Percentiles rank a stretch among this genome's conserved stretches.
phyloP scores from a whole-genome alignment of 2,888 invertebrate species.

The Drosophila borborema region DNA sequence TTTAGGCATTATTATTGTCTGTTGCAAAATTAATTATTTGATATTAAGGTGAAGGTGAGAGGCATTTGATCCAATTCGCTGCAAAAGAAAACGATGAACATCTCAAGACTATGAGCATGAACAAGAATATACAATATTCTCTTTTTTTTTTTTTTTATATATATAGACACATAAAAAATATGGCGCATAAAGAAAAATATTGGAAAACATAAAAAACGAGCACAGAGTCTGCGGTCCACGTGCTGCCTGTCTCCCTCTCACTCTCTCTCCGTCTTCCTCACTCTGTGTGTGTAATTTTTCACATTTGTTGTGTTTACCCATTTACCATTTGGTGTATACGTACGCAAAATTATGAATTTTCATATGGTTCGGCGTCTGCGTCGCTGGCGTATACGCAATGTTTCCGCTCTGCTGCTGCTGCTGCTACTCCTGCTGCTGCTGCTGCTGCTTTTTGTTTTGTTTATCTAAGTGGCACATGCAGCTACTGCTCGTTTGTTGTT shows the following conservation, averaged over 20 bases:
- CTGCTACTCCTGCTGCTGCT: conserved; percentile 9
- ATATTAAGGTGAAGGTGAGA: conserved; percentile 80
- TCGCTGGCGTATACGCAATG: conserved; percentile 75
- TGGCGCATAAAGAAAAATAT: conserved; percentile 69
- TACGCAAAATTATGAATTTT: conserved; percentile 70
- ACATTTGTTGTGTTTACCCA: conserved; percentile 69
- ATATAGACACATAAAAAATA: conserved; percentile 46
- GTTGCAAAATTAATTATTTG: conserved; percentile 67
- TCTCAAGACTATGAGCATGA: conserved; percentile 27
- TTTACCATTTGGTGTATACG: conserved; percentile 54
- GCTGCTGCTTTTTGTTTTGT: conserved; percentile 56
- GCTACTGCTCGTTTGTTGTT: conserved; percentile 50
- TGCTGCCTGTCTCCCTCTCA: conserved; percentile 34
- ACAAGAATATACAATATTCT: conserved; percentile 28
- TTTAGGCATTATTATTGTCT: conserved; percentile 45
- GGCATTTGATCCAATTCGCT: conserved; percentile 61
- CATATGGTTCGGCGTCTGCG: conserved; percentile 39
- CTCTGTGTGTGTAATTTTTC: conserved; percentile 41
- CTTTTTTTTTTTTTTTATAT: conserved; percentile 1
- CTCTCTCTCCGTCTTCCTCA: conserved; percentile 23
- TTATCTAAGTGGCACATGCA: conserved; percentile 69
- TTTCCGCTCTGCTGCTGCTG: conserved; percentile 41
- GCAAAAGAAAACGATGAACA: conserved; percentile 9
- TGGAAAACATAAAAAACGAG: conserved; percentile 54
- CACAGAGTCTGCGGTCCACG: conserved; percentile 48